These are phyloP conservation scores for Ellobius talpinus DNA, from an alignment of 2,113 vertebrate species.

Conservation along the genomic window DNA sequence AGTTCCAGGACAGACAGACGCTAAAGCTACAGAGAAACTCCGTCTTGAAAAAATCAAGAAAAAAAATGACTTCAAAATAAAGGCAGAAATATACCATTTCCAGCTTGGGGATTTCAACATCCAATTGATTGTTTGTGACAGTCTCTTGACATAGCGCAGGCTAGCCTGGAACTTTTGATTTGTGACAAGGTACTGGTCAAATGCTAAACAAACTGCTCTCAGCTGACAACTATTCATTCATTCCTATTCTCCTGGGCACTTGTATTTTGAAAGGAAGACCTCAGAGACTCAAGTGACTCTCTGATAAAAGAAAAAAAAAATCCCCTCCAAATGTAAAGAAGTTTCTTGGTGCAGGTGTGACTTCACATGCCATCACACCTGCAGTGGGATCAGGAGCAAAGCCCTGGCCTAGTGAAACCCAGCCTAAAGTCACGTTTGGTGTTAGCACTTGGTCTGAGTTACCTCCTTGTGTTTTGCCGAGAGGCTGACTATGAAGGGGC, in stretches of 20 bases:
- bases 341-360: fast-evolving
- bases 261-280: not conserved
- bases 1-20: too few relatives aligned
- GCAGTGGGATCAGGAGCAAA: not conserved
- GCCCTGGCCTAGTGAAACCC: fast-evolving
- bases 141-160: not conserved
- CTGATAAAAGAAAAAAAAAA: not conserved
- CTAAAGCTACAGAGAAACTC: too few relatives aligned
- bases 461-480: not conserved
- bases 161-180: not conserved
- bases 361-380: too few relatives aligned
- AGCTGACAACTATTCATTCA: not conserved
- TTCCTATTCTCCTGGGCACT: not conserved
- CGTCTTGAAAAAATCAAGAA: too few relatives aligned
- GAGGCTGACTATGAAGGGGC: not conserved
- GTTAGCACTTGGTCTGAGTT: fast-evolving
- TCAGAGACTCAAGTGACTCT: not conserved
- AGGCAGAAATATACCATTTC: not conserved
- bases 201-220: not conserved
- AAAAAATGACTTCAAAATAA: not conserved
- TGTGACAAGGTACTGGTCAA: not conserved
- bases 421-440: fast-evolving
- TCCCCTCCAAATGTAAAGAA: not conserved
- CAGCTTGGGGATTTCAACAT: not conserved
- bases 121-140: not conserved